These are phyloP conservation scores for Ips nitidus DNA, from an alignment of 1,140 invertebrate genomes.

Conservation along the genomic window DNA sequence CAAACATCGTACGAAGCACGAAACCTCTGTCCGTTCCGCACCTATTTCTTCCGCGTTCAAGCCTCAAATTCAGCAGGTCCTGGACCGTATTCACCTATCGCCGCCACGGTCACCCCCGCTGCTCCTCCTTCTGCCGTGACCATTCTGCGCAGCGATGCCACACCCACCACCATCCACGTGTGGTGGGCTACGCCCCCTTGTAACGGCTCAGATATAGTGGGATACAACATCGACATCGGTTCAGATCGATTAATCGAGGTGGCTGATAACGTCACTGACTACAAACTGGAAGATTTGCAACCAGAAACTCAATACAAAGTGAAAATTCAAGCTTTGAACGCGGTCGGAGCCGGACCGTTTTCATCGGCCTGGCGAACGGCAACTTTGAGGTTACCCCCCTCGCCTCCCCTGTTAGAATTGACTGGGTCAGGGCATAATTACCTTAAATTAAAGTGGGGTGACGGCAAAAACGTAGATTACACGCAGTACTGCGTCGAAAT, in stretches of 20 bases:
- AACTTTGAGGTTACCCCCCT: conserved; percentile 75
- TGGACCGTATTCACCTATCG: conserved; percentile 68
- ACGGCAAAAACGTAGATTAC: conserved; percentile 65
- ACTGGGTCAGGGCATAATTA: conserved; percentile 72
- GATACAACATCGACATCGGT: conserved; percentile 74
- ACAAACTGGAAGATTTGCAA: conserved; percentile 56
- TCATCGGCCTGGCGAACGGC: conserved; percentile 68
- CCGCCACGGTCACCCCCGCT: conserved; percentile 67
- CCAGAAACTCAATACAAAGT: conserved; percentile 64
- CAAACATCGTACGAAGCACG: conserved; percentile 66
- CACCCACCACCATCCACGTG: conserved; percentile 67
- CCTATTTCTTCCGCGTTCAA: conserved; percentile 77
- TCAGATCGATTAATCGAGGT: conserved; percentile 61
- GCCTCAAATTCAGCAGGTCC: conserved; percentile 71
- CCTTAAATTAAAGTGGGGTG: conserved; percentile 83
- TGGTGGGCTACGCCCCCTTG: conserved; percentile 70
- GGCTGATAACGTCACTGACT: conserved; percentile 57
- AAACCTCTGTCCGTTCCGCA: conserved; percentile 68
- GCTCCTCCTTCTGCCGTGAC: conserved; percentile 71
- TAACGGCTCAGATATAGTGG: conserved; percentile 72
- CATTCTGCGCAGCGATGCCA: conserved; percentile 61
- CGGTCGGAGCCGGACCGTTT: conserved; percentile 77
- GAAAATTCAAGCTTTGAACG: conserved; percentile 78
- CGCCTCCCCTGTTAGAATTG: conserved; percentile 73
- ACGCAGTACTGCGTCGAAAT: conserved; percentile 80